Evolutionary conservation across 1,140 invertebrate genomes (phyloP).

Genomic region (Lerema accius): DNA sequence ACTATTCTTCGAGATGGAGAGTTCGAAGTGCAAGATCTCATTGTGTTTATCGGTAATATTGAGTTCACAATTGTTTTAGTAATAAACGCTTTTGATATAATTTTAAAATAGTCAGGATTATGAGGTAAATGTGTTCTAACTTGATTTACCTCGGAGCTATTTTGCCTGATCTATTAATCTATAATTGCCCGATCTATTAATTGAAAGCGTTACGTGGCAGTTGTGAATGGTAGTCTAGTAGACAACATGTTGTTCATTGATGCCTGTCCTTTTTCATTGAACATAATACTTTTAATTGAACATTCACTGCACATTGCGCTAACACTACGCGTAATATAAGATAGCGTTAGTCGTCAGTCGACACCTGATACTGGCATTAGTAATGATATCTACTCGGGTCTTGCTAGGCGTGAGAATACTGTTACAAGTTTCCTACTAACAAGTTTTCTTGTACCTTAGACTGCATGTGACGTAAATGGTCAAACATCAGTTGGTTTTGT

Average conservation of each 20-base stretch:
- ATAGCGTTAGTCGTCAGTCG: conserved; percentile 19
- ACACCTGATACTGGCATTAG: conserved; percentile 21
- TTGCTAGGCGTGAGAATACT: conserved; percentile 11
- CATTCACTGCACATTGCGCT: conserved; percentile 15
- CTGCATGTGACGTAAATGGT: no score
- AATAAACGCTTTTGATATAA: no score
- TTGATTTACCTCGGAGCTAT: no score
- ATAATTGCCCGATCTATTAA: no score
- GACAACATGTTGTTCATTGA: neutral
- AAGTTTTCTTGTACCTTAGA: conserved; percentile 11
- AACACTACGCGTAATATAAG: neutral
- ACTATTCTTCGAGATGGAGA: conserved; percentile 66
- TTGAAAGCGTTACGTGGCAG: conserved; percentile 1
- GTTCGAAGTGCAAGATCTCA: conserved; percentile 76
- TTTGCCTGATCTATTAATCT: no score
- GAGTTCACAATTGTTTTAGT: no score
- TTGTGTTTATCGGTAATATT: conserved; percentile 79
- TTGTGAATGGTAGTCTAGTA: neutral
- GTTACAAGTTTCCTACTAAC: neutral
- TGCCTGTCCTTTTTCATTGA: conserved; percentile 27
- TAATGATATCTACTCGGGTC: conserved; percentile 4
- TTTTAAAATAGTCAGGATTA: no score
- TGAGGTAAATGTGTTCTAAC: no score
- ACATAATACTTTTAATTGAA: conserved; percentile 22
- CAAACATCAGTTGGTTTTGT: no score